Conservation (phyloP, 2,797 vertebrate genomes). For the Fistularia tabacaria region DNA sequence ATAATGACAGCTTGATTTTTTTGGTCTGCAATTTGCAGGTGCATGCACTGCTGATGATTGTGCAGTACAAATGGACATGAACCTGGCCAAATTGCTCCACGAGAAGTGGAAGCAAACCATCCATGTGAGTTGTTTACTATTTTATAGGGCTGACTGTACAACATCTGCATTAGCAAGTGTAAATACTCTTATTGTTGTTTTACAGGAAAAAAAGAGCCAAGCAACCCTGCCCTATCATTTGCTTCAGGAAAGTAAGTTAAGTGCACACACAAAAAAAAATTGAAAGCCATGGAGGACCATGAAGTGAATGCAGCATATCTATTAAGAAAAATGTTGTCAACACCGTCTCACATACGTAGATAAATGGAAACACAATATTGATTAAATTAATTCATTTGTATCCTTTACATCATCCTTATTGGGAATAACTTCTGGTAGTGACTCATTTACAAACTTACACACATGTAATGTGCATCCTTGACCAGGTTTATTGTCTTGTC, state of each 20-base stretch:
- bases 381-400: no score
- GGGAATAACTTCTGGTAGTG: no score
- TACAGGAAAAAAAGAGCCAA: conserved; percentile 86
- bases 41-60: conserved; percentile 85
- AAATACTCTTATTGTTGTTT: conserved; percentile 16
- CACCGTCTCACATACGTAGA: no score
- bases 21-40: conserved; percentile 53
- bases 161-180: background rate
- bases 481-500: no score
- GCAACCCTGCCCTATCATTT: conserved; percentile 78
- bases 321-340: no score
- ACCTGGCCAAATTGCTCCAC: conserved; percentile 89
- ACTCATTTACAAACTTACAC: no score
- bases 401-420: no score
- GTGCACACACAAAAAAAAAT: background rate
- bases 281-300: background rate
- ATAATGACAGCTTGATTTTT: background rate
- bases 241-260: conserved; percentile 77
- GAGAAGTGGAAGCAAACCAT: conserved; percentile 97
- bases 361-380: no score
- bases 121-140: conserved; percentile 76
- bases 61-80: conserved; percentile 90
- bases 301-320: no score
- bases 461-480: no score
- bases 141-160: background rate